Evolutionary conservation across 2,888 invertebrate genomes (phyloP).

Genomic region (Lobophora halterata): DNA sequence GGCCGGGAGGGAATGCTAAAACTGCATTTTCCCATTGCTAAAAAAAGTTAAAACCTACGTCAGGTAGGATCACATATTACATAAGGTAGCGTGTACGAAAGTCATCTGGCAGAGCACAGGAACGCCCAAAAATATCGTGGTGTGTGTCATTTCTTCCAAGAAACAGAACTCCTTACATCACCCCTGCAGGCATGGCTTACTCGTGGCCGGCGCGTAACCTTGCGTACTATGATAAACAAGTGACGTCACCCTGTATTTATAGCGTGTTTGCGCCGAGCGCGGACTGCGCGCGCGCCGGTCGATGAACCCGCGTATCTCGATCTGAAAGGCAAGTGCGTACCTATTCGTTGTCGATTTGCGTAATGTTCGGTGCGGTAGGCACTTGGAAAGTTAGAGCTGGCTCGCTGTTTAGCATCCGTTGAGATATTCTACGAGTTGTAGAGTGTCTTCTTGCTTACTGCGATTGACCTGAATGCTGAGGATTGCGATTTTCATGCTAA

Average conservation of each 20-base stretch:
- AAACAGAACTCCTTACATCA: constrained; percentile 18
- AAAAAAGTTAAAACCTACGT: no score
- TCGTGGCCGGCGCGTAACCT: constrained; percentile 66
- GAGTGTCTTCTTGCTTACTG: neutral
- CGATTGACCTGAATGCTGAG: no score
- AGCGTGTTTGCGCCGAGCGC: constrained; percentile 59
- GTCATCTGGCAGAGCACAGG: no score
- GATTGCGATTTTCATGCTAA: no score
- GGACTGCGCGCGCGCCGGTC: constrained; percentile 67
- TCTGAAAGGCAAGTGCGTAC: constrained; percentile 45
- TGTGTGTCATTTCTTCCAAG: neutral
- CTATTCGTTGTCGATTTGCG: constrained; percentile 25
- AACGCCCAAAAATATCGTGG: no score
- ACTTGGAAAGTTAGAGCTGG: constrained; percentile 1
- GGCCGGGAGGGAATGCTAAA: no score
- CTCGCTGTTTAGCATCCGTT: neutral
- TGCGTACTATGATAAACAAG: constrained; percentile 77
- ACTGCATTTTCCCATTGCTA: no score
- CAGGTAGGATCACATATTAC: no score
- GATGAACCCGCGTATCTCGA: constrained; percentile 58
- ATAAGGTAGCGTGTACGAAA: no score
- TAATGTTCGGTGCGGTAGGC: constrained; percentile 17
- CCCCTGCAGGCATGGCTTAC: constrained; percentile 40
- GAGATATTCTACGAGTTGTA: neutral
- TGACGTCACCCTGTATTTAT: constrained; percentile 76